A percentile compares a stretch with the other conserved stretches of the same genome.
Conservation (phyloP, 2,113 vertebrate species). For the Atrichornis clamosus region DNA sequence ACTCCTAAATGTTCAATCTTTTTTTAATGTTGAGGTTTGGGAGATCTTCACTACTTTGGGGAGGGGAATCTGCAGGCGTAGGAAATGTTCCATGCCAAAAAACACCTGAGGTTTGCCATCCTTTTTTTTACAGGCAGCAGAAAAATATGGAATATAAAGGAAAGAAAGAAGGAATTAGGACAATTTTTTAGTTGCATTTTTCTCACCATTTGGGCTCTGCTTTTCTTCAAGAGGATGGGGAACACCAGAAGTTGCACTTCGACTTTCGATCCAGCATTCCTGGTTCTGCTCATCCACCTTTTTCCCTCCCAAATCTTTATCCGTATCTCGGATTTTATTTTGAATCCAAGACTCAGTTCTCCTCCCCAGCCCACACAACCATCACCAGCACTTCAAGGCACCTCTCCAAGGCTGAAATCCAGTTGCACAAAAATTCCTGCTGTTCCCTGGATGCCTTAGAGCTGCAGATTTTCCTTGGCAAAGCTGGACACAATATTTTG, state of each 20-base stretch:
- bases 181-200: background rate
- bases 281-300: fast-evolving
- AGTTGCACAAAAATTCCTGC: conserved; percentile 39
- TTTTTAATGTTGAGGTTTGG: background rate
- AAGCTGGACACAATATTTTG: conserved; percentile 42
- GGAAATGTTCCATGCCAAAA: background rate
- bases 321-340: background rate
- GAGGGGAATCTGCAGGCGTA: background rate
- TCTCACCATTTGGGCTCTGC: background rate
- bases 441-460: conserved; percentile 16
- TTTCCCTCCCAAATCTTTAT: background rate
- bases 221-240: background rate
- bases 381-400: background rate
- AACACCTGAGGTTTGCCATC: background rate
- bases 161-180: background rate
- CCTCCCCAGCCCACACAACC: background rate
- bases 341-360: background rate
- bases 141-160: background rate
- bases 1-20: background rate
- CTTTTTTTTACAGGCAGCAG: background rate
- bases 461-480: conserved; percentile 49
- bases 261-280: background rate
- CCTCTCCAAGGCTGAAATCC: background rate
- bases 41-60: background rate
- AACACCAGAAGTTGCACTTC: background rate